Conservation (phyloP, 2,888 invertebrate species). For the Caradrina kadenii region DNA sequence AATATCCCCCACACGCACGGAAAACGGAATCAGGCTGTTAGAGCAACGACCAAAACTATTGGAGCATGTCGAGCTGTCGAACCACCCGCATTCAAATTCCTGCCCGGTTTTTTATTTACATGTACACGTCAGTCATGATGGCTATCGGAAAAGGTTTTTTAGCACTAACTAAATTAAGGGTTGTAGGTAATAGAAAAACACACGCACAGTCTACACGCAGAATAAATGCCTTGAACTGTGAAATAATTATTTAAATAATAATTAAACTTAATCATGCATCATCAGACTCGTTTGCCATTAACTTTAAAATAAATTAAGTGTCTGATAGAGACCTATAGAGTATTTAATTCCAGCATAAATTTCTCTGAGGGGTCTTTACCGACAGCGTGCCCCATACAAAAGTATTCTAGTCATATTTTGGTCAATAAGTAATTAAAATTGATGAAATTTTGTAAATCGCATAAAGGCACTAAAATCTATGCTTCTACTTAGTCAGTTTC, state of each 20-base stretch:
- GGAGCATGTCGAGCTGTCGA: constrained; percentile 40
- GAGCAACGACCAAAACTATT: constrained; percentile 42
- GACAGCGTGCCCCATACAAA: too few species aligned
- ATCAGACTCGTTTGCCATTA: too few species aligned
- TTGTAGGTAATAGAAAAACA: constrained; percentile 22
- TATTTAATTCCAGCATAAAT: too few species aligned
- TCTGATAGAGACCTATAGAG: too few species aligned
- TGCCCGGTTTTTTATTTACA: constrained; percentile 6
- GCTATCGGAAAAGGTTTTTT: constrained; percentile 28
- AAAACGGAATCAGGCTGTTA: constrained; percentile 32
- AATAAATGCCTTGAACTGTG: constrained; percentile 37
- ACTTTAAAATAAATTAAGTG: too few species aligned
- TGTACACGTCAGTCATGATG: constrained; percentile 39
- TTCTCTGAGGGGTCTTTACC: background rate
- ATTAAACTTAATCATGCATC: background rate
- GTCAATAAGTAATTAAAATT: too few species aligned
- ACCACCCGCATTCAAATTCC: constrained; percentile 19
- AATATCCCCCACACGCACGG: constrained; percentile 46
- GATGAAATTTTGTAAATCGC: background rate
- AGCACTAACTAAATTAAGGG: constrained; percentile 19
- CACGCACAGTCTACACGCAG: constrained; percentile 42
- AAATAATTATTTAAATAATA: constrained; percentile 17
- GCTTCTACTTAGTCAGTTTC: background rate
- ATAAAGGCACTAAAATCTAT: background rate
- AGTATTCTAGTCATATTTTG: background rate